A percentile compares a stretch with the other conserved stretches of the same genome.
Conservation (phyloP, 2,797 vertebrate genomes). For the Poecilia velifera region DNA sequence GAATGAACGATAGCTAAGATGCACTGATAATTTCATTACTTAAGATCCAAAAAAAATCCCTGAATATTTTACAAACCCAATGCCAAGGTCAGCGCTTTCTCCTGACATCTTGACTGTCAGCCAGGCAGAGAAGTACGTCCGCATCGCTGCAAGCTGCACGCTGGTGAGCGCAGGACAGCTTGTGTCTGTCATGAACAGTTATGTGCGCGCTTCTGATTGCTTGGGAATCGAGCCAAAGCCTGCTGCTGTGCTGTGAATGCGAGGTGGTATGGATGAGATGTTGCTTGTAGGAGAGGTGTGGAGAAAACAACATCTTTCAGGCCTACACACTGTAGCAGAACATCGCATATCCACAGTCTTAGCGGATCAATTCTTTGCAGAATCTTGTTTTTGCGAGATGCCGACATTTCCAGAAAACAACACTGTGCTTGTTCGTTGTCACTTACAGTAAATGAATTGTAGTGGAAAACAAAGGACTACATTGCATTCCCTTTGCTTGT, state of each 20-base stretch:
- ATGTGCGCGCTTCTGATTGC: conserved; percentile 64
- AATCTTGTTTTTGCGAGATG: conserved; percentile 27
- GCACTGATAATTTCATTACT: neutral
- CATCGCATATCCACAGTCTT: conserved; percentile 12
- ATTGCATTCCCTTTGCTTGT: neutral
- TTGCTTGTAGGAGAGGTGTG: conserved; percentile 43
- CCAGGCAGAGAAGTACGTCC: conserved; percentile 38
- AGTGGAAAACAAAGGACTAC: neutral
- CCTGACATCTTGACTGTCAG: conserved; percentile 40
- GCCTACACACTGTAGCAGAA: conserved; percentile 31
- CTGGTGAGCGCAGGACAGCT: conserved; percentile 60
- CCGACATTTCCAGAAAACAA: conserved; percentile 9
- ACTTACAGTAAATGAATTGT: conserved; percentile 1
- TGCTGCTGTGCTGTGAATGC: conserved; percentile 62
- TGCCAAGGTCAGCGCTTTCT: conserved; percentile 35
- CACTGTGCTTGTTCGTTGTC: neutral
- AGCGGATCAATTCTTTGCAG: neutral
- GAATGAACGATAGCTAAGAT: conserved; percentile 13
- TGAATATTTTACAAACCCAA: conserved; percentile 26
- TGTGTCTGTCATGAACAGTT: conserved; percentile 70
- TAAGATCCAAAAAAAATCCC: conserved; percentile 21
- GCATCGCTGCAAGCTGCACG: conserved; percentile 45
- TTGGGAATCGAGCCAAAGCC: conserved; percentile 62
- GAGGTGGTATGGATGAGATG: conserved; percentile 59
- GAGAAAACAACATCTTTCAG: conserved; percentile 45